These are phyloP conservation scores for Rhyacophila evoluta DNA, from an alignment of 2,888 invertebrate genomes.

Conservation along the genomic window DNA sequence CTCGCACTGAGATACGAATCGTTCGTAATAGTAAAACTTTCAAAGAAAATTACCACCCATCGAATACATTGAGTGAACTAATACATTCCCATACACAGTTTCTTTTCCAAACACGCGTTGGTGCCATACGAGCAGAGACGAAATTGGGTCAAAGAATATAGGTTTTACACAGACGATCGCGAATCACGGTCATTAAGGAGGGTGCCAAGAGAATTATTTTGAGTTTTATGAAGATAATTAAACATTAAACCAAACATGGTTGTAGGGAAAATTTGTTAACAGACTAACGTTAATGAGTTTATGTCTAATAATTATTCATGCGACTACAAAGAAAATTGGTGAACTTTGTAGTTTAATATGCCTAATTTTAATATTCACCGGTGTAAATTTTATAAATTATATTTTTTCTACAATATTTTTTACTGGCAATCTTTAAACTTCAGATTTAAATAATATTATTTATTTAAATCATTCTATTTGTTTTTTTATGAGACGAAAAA, in stretches of 20 bases:
- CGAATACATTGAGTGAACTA: background rate
- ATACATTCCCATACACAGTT: background rate
- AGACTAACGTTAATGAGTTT: too few relatives aligned
- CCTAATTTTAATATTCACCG: too few relatives aligned
- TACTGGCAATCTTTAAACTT: background rate
- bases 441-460: background rate
- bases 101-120: background rate
- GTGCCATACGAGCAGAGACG: background rate
- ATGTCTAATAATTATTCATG: too few relatives aligned
- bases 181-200: background rate
- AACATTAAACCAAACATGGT: too few relatives aligned
- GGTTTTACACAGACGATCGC: background rate
- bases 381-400: too few relatives aligned
- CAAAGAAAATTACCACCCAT: slow-evolving; percentile 3
- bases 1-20: background rate
- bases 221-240: background rate
- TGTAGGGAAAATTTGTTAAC: too few relatives aligned
- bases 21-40: background rate
- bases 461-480: background rate
- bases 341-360: too few relatives aligned
- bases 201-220: background rate
- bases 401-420: background rate
- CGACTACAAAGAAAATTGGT: too few relatives aligned
- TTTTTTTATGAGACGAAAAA: too few relatives aligned
- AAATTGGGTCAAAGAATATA: slow-evolving; percentile 8